Conservation (phyloP, 1,140 invertebrate genomes). For the Araneus ventricosus region DNA sequence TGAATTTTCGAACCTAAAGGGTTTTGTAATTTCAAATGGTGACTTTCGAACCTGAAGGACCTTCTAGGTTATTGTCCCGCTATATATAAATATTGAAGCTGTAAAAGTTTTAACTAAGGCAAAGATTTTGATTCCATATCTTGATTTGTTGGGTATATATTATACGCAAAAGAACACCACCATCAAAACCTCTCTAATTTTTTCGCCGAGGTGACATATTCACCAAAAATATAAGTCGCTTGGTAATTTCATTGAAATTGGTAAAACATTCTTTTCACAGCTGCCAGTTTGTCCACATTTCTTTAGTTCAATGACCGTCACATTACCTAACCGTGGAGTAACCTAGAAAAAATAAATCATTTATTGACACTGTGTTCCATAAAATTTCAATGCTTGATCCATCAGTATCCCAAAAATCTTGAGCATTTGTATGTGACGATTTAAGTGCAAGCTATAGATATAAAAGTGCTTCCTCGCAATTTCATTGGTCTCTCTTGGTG, state of each 20-base stretch:
- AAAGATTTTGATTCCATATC: slow-evolving; percentile 77
- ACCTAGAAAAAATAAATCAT: neutral
- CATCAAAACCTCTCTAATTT: slow-evolving; percentile 76
- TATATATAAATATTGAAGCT: slow-evolving; percentile 76
- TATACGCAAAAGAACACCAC: slow-evolving; percentile 67
- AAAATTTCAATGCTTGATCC: no score
- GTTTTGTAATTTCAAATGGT: no score
- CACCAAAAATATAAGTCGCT: neutral
- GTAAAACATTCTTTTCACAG: neutral
- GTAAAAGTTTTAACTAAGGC: slow-evolving; percentile 70
- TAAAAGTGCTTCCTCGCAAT: neutral
- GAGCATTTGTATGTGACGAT: neutral
- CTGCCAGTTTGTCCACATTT: neutral
- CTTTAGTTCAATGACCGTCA: neutral
- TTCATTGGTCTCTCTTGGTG: neutral
- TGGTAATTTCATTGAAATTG: neutral
- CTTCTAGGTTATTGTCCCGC: slow-evolving; percentile 68
- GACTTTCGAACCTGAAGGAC: slow-evolving; percentile 29
- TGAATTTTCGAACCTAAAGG: no score
- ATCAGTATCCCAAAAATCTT: neutral
- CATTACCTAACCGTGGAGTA: neutral
- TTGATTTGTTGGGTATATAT: no score
- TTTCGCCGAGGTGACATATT: slow-evolving; percentile 75
- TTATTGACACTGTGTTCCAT: neutral
- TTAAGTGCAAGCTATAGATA: neutral